These are phyloP conservation scores for Baccha elongata DNA, from an alignment of 2,888 invertebrate species.

Conservation along the genomic window DNA sequence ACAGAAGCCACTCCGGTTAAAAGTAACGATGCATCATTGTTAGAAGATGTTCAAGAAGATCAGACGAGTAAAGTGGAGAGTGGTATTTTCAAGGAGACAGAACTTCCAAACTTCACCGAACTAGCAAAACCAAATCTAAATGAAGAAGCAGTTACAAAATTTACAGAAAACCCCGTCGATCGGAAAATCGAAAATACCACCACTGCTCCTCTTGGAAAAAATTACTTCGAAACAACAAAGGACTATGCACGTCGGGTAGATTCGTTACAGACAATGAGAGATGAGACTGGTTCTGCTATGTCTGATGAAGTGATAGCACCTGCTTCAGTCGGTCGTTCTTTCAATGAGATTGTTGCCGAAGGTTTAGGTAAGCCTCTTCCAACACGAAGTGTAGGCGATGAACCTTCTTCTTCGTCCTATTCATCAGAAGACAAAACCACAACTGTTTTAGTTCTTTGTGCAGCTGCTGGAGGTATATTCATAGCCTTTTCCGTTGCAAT, in stretches of 20 bases:
- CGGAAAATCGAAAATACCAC: constrained; percentile 18
- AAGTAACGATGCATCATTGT: neutral
- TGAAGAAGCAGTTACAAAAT: neutral
- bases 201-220: constrained; percentile 46
- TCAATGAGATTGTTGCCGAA: constrained; percentile 77
- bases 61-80: neutral
- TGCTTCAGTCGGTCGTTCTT: constrained; percentile 77
- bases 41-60: constrained; percentile 1
- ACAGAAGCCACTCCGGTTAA: neutral
- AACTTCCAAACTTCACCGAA: neutral
- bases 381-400: constrained; percentile 58
- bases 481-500: constrained; percentile 77
- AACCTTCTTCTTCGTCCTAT: constrained; percentile 56
- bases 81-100: constrained; percentile 6
- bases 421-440: constrained; percentile 75
- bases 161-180: constrained; percentile 26
- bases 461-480: constrained; percentile 78
- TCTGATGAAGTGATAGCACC: constrained; percentile 74
- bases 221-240: constrained; percentile 66
- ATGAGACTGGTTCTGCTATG: constrained; percentile 58
- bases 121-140: neutral
- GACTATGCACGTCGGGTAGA: constrained; percentile 63
- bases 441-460: constrained; percentile 77
- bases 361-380: constrained; percentile 75
- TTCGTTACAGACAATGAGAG: constrained; percentile 68